These are phyloP conservation scores for Calliphora vomitoria DNA, from an alignment of 2,888 invertebrate species.

Conservation along the genomic window DNA sequence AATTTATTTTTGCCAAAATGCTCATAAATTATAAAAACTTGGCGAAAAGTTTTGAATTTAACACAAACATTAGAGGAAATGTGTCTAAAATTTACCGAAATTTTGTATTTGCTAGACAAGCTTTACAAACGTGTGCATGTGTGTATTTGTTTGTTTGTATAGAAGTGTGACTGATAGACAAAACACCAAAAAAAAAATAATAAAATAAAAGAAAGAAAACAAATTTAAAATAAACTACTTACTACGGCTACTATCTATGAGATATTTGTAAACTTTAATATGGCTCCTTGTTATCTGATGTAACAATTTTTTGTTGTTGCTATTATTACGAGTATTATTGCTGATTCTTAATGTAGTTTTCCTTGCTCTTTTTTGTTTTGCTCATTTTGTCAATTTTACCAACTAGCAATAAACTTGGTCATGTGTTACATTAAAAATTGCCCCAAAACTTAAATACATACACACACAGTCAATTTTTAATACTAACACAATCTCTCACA, in stretches of 20 bases:
- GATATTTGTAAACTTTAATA: slow-evolving; percentile 22
- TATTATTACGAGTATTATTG: not conserved
- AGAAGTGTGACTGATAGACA: not conserved
- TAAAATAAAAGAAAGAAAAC: not conserved
- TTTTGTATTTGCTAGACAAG: slow-evolving; percentile 11
- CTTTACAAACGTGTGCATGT: not conserved
- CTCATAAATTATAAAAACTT: slow-evolving; percentile 49
- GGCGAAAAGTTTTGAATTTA: slow-evolving; percentile 43
- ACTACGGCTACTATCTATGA: not conserved
- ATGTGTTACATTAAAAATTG: slow-evolving; percentile 45
- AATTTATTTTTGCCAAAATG: slow-evolving; percentile 36
- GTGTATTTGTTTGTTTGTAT: not conserved
- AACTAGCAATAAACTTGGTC: slow-evolving; percentile 30
- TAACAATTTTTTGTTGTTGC: slow-evolving; percentile 2
- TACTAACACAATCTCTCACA: not conserved
- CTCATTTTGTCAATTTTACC: not conserved
- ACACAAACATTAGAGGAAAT: slow-evolving; percentile 30
- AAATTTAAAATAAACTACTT: slow-evolving; percentile 21
- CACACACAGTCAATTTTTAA: not conserved
- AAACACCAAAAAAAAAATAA: not conserved
- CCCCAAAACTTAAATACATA: not conserved
- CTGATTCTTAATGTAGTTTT: not conserved
- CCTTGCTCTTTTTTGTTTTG: not conserved
- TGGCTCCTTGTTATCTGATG: slow-evolving; percentile 32
- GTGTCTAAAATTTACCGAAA: slow-evolving; percentile 15